A percentile compares a stretch with the other conserved stretches of the same genome.
Evolutionary conservation across 1,140 invertebrate genomes (phyloP).

Genomic region (Delia radicum): DNA sequence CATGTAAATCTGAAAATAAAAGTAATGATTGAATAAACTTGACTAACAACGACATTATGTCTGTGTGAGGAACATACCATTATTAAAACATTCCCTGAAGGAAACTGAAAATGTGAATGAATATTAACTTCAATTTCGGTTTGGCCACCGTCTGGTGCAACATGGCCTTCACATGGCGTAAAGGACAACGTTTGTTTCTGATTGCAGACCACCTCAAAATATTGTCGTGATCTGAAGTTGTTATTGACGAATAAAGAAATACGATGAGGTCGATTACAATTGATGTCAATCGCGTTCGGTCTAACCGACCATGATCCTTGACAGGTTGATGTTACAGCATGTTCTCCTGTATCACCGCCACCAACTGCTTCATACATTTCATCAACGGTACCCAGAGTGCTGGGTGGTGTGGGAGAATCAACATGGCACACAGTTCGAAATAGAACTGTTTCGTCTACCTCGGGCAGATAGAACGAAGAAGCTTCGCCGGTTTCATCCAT

Average conservation of each 20-base stretch:
- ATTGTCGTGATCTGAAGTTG: constrained; percentile 40
- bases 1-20: constrained; percentile 36
- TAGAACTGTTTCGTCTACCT: constrained; percentile 48
- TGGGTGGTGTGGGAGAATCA: constrained; percentile 40
- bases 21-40: not conserved
- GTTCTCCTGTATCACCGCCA: constrained; percentile 33
- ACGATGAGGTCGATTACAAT: constrained; percentile 19
- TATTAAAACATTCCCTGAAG: not conserved
- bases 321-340: constrained; percentile 21
- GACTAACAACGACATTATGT: too few species aligned
- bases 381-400: constrained; percentile 41
- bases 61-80: constrained; percentile 23
- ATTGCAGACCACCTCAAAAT: constrained; percentile 44
- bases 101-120: not conserved
- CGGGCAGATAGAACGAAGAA: constrained; percentile 41
- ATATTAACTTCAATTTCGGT: constrained; percentile 38
- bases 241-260: constrained; percentile 36
- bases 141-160: constrained; percentile 43
- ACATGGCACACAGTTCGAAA: constrained; percentile 47
- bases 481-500: constrained; percentile 47
- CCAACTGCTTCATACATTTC: constrained; percentile 30
- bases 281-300: constrained; percentile 32
- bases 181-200: constrained; percentile 37
- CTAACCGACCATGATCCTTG: constrained; percentile 42
- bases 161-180: constrained; percentile 39